Evolutionary conservation across 2,888 invertebrate genomes (phyloP).

Genomic region (Drosophila melanosoma): DNA sequence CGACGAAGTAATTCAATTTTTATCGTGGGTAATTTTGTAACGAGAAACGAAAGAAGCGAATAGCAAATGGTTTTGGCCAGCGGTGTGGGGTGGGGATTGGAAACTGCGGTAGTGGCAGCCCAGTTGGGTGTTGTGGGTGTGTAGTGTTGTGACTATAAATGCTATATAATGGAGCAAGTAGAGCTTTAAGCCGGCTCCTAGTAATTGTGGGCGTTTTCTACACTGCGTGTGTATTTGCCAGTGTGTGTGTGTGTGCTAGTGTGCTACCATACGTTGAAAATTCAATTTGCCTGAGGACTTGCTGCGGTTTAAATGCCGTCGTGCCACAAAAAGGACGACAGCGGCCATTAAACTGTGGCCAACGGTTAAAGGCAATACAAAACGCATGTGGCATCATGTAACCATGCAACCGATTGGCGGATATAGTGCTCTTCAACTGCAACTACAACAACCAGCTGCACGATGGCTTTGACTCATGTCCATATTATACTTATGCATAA

Average conservation of each 20-base stretch:
- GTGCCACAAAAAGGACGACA: conserved; percentile 68
- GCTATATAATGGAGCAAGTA: conserved; percentile 52
- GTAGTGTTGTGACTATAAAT: conserved; percentile 28
- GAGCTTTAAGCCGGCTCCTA: conserved; percentile 51
- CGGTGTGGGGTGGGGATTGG: not conserved
- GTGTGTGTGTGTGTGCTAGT: conserved; percentile 27
- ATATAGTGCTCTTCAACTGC: conserved; percentile 5
- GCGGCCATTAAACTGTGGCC: conserved; percentile 72
- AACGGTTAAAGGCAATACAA: conserved; percentile 61
- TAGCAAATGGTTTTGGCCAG: conserved; percentile 53
- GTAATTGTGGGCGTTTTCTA: conserved; percentile 57
- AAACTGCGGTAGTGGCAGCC: not conserved
- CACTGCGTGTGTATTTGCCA: conserved; percentile 7
- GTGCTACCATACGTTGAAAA: conserved; percentile 80
- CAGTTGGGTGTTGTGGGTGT: not conserved
- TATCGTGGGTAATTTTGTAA: conserved; percentile 84
- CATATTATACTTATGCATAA: conserved; percentile 71
- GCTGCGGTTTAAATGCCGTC: conserved; percentile 77
- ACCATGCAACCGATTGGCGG: conserved; percentile 8
- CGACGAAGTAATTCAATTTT: conserved; percentile 84
- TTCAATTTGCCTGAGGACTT: conserved; percentile 83
- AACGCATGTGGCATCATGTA: conserved; percentile 45
- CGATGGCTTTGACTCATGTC: conserved; percentile 50
- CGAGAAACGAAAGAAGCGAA: conserved; percentile 78
- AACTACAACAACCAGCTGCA: conserved; percentile 12